A percentile compares a stretch with the other conserved stretches of the same genome.
Conservation (phyloP, 2,113 vertebrate genomes). For the Rhadina sibilatrix region DNA sequence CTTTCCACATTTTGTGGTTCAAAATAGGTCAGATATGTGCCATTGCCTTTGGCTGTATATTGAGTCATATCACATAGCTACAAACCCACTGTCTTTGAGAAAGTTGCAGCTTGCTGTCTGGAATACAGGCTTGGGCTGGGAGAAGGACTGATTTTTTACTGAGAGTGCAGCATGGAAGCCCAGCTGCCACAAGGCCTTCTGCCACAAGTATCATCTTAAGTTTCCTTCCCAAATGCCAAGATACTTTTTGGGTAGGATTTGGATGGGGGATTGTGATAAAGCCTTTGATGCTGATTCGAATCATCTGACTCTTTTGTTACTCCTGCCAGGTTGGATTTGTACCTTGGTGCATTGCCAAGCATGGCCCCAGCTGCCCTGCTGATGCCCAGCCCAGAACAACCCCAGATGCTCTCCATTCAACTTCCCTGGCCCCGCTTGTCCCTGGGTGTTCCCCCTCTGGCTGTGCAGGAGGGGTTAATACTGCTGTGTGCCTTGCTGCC, state of each 20-base stretch:
- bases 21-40: conserved; percentile 29
- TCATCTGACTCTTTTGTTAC: not conserved
- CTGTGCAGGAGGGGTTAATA: not conserved
- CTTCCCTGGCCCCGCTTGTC: rapidly evolving
- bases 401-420: not conserved
- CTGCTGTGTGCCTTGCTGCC: not conserved
- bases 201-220: not conserved
- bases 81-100: not conserved
- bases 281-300: not conserved
- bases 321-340: not conserved
- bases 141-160: not conserved
- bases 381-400: not conserved
- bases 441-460: not conserved
- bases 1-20: not conserved
- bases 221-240: not conserved
- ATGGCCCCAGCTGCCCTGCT: not conserved
- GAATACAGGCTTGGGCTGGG: not conserved
- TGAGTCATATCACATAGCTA: not conserved
- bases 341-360: not conserved
- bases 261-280: not conserved
- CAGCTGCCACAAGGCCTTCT: not conserved
- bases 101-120: not conserved
- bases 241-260: not conserved
- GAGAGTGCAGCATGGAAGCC: not conserved
- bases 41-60: conserved; percentile 9